Base-by-base conservation (phyloP, 2,113 vertebrate species). In the Poicephalus gulielmi region DNA sequence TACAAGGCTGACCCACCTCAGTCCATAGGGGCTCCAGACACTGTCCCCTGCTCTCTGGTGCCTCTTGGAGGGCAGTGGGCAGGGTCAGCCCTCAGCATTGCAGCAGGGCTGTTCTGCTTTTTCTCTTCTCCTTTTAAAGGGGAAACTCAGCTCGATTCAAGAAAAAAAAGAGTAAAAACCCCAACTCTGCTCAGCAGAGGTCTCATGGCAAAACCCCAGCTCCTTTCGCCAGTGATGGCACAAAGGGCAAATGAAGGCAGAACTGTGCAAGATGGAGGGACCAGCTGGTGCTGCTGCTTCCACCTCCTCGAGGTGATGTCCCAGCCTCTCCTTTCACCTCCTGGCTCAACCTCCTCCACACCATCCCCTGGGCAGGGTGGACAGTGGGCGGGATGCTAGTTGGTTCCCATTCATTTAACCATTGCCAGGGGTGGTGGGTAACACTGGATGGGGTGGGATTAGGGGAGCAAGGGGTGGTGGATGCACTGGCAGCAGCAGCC, bases 41-140 rank as follows among this genome's bases (percentile, higher is more conserved):
- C 71, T 1, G 0, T 57, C 20, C 47, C 9, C 33, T 39, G 19
- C 0, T 1, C 33, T 49, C n/a, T 33, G 55, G 28, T 82, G 28
- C 37, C 25, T 30, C 64, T n/a, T 27, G 12, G 59, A 80, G 53
- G 43, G 39, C 50, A 84, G 3, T 39, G 37, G n/a, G 41, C 1
- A 6, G 67, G 30, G n/a, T 49, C 53, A 94, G 63, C 35, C 71
- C 43, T 77, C 2, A 6, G 33, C 63, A 19, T 3, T 46, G 52
- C 49, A 55, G 59, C 9, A 8, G 22, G 25, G 70, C 41, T 28
- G 62, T 95, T 94, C 93, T 96, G 88, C 91, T 90, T 85, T 94
- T 94, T 70, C 55, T 78, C 82, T 94, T 90, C 74, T 93, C 67
- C 82, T 92, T 96, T 82, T 71, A 23, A 71, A 88, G 63, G 57